These are phyloP conservation scores for Zosterops lateralis DNA, from an alignment of 2,113 vertebrate species.

Conservation along the genomic window DNA sequence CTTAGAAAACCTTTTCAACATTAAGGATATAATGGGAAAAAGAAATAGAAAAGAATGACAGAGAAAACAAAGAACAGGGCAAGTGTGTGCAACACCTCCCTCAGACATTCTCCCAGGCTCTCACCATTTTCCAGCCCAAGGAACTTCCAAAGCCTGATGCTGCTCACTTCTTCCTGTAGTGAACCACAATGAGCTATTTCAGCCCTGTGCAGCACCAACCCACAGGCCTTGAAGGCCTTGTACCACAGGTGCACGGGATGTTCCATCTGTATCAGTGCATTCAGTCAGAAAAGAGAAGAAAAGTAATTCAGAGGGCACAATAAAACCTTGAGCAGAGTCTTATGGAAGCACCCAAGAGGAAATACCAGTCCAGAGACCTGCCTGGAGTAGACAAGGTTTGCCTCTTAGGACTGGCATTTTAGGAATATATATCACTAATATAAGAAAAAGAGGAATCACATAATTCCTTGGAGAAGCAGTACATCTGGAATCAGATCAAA, in stretches of 20 bases:
- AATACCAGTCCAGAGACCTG: not conserved
- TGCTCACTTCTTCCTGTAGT: not conserved
- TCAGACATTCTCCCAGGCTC: not conserved
- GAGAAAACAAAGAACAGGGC: not conserved
- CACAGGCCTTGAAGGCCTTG: not conserved
- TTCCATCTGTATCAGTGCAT: not conserved
- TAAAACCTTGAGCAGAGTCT: not conserved
- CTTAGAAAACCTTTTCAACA: not conserved
- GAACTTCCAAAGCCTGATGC: not conserved
- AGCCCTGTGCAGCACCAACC: not conserved
- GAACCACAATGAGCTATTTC: not conserved
- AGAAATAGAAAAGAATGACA: not conserved
- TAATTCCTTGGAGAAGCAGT: not conserved
- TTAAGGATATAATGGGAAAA: not conserved
- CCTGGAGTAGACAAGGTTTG: not conserved
- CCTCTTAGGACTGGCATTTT: not conserved
- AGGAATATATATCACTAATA: not conserved
- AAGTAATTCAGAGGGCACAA: not conserved
- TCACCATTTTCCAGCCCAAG: not conserved
- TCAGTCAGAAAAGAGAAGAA: not conserved
- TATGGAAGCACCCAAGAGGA: not conserved
- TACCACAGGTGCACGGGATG: accelerated
- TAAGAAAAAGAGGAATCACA: not conserved
- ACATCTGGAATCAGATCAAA: slow-evolving; percentile 15
- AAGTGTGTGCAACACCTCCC: not conserved